A percentile compares a stretch with the other conserved stretches of the same genome.
phyloP scores from a whole-genome alignment of 1,140 invertebrate genomes.

The Magallana gigas region DNA sequence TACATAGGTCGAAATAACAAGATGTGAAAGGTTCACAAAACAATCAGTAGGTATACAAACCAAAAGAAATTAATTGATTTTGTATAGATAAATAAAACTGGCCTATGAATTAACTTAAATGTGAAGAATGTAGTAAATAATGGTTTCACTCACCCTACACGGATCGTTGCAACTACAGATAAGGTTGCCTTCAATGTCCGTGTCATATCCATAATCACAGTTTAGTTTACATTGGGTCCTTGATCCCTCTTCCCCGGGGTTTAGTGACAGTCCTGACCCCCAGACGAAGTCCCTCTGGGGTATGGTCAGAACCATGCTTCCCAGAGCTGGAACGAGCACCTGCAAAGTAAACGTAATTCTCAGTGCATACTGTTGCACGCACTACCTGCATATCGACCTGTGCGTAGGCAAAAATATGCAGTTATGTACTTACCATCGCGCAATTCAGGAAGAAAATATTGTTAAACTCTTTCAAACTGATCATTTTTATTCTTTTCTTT shows the following conservation, averaged over 20 bases:
- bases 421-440: constrained; percentile 14
- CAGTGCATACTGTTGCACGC: background rate
- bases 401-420: background rate
- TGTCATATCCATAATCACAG: constrained; percentile 64
- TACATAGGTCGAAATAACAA: too few relatives aligned
- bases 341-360: background rate
- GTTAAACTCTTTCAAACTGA: background rate
- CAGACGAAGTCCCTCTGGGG: background rate
- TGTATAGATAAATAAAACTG: too few relatives aligned
- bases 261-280: background rate
- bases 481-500: constrained; percentile 26
- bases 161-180: constrained; percentile 66
- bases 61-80: too few relatives aligned
- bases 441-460: background rate
- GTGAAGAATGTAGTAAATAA: background rate
- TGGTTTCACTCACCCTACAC: constrained; percentile 60
- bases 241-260: background rate
- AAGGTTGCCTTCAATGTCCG: constrained; percentile 64
- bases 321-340: constrained; percentile 3
- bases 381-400: background rate
- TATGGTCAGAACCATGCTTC: background rate
- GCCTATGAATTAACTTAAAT: background rate
- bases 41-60: too few relatives aligned
- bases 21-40: too few relatives aligned
- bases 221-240: constrained; percentile 22